phyloP scores from a whole-genome alignment of 2,113 vertebrate genomes.

The Anolis carolinensis region DNA sequence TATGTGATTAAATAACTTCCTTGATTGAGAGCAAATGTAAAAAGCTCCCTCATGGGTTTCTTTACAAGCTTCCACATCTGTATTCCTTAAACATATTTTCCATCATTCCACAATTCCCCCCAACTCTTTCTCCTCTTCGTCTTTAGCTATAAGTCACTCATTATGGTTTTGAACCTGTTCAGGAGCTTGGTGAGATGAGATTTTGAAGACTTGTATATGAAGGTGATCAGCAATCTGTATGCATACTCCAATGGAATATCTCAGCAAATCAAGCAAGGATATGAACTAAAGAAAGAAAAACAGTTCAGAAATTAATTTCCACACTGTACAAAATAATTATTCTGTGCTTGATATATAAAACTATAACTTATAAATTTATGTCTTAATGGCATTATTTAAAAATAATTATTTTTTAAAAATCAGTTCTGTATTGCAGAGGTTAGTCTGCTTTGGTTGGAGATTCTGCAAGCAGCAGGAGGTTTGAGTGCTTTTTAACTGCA shows the following conservation, averaged over 20 bases:
- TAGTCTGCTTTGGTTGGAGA: too few species aligned
- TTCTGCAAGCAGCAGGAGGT: too few species aligned
- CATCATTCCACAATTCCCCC: constrained; percentile 66
- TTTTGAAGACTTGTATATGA: constrained; percentile 93
- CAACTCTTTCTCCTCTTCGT: constrained; percentile 83
- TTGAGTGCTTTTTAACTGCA: neutral
- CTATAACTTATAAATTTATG: neutral
- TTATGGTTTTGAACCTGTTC: constrained; percentile 83
- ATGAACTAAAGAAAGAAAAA: constrained; percentile 80
- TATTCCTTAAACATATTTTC: constrained; percentile 70
- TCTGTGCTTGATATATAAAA: neutral
- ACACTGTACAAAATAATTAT: neutral
- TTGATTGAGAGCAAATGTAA: constrained; percentile 26
- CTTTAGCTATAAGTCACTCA: constrained; percentile 90
- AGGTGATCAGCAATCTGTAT: constrained; percentile 94
- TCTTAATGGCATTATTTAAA: neutral
- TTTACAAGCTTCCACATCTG: constrained; percentile 57
- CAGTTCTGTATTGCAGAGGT: neutral
- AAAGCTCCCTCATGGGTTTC: constrained; percentile 28
- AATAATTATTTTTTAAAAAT: neutral
- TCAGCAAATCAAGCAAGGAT: constrained; percentile 88
- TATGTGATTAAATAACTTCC: constrained; percentile 53
- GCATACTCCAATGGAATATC: constrained; percentile 91
- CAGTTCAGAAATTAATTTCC: constrained; percentile 47
- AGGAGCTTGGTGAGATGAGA: constrained; percentile 80